phyloP scores from a whole-genome alignment of 2,797 vertebrate genomes.

The Pagetopsis macropterus region DNA sequence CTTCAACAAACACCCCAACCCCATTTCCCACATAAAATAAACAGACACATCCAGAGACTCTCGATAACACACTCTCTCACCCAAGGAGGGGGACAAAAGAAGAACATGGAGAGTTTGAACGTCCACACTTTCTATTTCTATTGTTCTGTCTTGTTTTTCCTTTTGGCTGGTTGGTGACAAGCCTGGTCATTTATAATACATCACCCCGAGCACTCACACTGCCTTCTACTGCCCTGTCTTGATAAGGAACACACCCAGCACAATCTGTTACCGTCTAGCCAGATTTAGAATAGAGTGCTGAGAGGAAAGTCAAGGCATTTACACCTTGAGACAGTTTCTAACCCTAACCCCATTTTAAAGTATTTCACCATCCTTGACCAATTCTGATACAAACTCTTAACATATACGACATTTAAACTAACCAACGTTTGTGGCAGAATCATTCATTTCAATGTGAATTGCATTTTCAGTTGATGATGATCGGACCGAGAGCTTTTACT shows the following conservation, averaged over 20 bases:
- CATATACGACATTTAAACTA: background rate
- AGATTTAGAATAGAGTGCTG: background rate
- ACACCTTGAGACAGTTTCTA: background rate
- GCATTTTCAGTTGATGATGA: background rate
- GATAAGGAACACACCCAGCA: background rate
- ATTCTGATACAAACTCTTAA: background rate
- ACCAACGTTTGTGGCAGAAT: background rate
- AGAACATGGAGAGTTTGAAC: slow-evolving; percentile 42
- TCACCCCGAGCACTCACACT: slow-evolving; percentile 11
- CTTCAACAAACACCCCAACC: slow-evolving; percentile 3
- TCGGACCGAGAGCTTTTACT: background rate
- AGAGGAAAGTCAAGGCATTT: background rate
- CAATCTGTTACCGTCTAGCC: background rate
- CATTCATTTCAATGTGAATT: background rate
- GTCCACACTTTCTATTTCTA: slow-evolving; percentile 56
- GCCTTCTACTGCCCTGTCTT: background rate
- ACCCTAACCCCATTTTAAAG: no score
- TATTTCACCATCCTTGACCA: background rate
- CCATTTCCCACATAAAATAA: slow-evolving; percentile 36
- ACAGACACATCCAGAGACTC: slow-evolving; percentile 30
- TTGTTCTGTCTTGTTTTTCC: slow-evolving; percentile 55
- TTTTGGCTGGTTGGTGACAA: slow-evolving; percentile 25
- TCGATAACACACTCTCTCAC: slow-evolving; percentile 9
- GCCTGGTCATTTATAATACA: slow-evolving; percentile 50
- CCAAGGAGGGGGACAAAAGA: slow-evolving; percentile 25